Evolutionary conservation across 2,888 invertebrate genomes (phyloP).

Genomic region (Agonopterix subpropinquella): DNA sequence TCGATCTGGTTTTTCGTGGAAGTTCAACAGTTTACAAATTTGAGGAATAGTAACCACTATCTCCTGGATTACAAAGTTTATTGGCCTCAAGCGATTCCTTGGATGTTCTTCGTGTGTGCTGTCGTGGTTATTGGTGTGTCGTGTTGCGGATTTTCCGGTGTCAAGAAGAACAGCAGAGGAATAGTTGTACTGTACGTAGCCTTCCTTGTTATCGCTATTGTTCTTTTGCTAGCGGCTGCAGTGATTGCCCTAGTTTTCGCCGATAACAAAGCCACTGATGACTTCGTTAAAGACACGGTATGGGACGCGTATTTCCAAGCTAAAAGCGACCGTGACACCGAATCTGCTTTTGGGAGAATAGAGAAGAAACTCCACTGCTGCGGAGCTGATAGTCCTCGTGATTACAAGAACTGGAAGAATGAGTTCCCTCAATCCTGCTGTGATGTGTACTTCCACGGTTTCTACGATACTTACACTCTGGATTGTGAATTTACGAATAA

Average conservation of each 20-base stretch:
- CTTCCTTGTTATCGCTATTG: conserved; percentile 34
- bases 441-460: conserved; percentile 56
- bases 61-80: conserved; percentile 59
- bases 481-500: conserved; percentile 62
- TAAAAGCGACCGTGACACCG: conserved; percentile 38
- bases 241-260: conserved; percentile 51
- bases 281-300: conserved; percentile 55
- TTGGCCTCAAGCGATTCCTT: conserved; percentile 64
- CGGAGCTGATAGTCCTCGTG: conserved; percentile 55
- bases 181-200: conserved; percentile 38
- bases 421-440: conserved; percentile 63
- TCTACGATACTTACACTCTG: conserved; percentile 44
- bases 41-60: conserved; percentile 51
- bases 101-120: conserved; percentile 55
- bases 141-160: conserved; percentile 50
- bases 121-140: conserved; percentile 45
- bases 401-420: conserved; percentile 54
- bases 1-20: conserved; percentile 43
- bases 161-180: conserved; percentile 39
- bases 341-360: conserved; percentile 38
- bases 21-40: conserved; percentile 31
- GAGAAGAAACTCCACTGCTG: conserved; percentile 62
- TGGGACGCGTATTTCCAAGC: conserved; percentile 58
- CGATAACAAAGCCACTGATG: conserved; percentile 44
- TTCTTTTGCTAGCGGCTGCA: conserved; percentile 35